Conservation (phyloP, 1,140 invertebrate genomes). For the silkworm (Bombyx mori) region ASM3026992v2 NC_085120.1:11542001-11542500, state of each 20-base stretch:
- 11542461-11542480: slow-evolving; percentile 6
- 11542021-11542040: slow-evolving; percentile 86
- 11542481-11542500: slow-evolving; percentile 19
- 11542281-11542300: slow-evolving; percentile 64
- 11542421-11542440: slow-evolving; percentile 17
- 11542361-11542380: slow-evolving; percentile 47
- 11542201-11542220: slow-evolving; percentile 89
- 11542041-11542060: slow-evolving; percentile 80
- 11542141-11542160: slow-evolving; percentile 88
- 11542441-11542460: slow-evolving; percentile 12
- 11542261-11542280: slow-evolving; percentile 80
- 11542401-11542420: slow-evolving; percentile 31
- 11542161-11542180: slow-evolving; percentile 83
- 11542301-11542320: slow-evolving; percentile 67
- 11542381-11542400: slow-evolving; percentile 50
- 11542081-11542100: slow-evolving; percentile 82
- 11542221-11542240: slow-evolving; percentile 92
- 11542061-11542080: slow-evolving; percentile 87
- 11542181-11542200: slow-evolving; percentile 82
- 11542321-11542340: slow-evolving; percentile 66
- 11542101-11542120: slow-evolving; percentile 86
- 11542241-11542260: slow-evolving; percentile 79
- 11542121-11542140: slow-evolving; percentile 84
- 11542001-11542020: slow-evolving; percentile 87
- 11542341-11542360: slow-evolving; percentile 67